phyloP scores from a whole-genome alignment of 2,888 invertebrate genomes.

The Bimastos eiseni region DNA sequence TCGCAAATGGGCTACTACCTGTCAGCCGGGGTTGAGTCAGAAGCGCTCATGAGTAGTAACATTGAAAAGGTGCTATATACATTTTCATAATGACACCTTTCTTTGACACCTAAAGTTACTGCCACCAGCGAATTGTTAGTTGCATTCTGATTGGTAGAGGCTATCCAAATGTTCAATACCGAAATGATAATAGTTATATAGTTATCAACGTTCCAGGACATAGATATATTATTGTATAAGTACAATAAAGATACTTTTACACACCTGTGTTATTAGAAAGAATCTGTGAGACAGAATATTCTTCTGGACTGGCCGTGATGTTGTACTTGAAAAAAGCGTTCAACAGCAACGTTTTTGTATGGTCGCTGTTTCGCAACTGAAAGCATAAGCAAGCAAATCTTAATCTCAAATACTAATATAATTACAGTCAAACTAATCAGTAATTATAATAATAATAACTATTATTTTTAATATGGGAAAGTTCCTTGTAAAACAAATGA shows the following conservation, averaged over 20 bases:
- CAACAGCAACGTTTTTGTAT: conserved; percentile 39
- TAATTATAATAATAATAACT: no score
- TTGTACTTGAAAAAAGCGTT: conserved; percentile 42
- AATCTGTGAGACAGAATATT: conserved; percentile 39
- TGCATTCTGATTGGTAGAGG: not conserved
- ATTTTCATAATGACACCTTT: no score
- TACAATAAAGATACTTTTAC: not conserved
- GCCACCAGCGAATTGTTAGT: no score
- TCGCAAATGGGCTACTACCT: no score
- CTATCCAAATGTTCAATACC: not conserved
- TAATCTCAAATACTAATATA: not conserved
- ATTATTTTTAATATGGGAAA: no score
- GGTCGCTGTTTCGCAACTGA: conserved; percentile 44
- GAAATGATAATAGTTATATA: no score
- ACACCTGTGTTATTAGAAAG: conserved; percentile 36
- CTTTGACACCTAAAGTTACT: no score
- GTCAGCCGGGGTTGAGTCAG: no score
- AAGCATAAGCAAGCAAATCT: not conserved
- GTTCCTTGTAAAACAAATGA: no score
- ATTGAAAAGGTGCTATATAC: no score
- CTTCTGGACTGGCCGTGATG: conserved; percentile 36
- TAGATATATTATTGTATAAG: not conserved
- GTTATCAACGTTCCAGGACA: not conserved
- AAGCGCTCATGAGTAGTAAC: no score
- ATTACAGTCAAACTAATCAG: not conserved